Conservation (phyloP, 2,113 vertebrate species). For the Calcarius ornatus region DNA sequence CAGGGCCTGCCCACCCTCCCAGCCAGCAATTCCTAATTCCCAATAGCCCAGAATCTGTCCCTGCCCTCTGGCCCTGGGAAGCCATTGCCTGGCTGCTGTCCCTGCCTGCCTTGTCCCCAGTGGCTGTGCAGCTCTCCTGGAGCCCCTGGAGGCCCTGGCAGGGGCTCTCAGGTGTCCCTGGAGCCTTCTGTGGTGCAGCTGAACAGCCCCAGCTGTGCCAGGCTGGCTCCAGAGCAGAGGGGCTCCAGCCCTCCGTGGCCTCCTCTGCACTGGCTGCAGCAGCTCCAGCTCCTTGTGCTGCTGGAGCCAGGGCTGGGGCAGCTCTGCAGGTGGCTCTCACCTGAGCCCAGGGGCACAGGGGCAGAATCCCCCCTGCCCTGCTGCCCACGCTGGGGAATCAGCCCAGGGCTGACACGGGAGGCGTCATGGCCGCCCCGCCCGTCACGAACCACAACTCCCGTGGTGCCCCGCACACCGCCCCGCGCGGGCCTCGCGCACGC, state of each 20-base stretch:
- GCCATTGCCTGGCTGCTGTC: background rate
- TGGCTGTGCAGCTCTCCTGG: too few relatives aligned
- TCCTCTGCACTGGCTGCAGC: too few relatives aligned
- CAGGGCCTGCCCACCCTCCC: background rate
- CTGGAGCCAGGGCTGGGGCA: too few relatives aligned
- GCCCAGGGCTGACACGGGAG: accelerated
- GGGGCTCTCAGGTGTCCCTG: background rate
- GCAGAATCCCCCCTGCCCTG: background rate
- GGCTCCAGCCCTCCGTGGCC: background rate
- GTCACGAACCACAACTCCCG: background rate
- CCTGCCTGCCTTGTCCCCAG: too few relatives aligned
- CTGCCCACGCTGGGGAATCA: background rate
- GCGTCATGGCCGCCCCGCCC: background rate
- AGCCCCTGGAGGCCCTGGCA: background rate
- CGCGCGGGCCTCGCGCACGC: background rate
- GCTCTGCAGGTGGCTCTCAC: too few relatives aligned
- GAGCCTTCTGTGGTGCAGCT: background rate
- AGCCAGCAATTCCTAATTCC: background rate
- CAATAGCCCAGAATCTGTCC: accelerated
- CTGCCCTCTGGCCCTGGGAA: background rate
- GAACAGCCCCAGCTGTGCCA: background rate
- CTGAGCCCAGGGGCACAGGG: too few relatives aligned
- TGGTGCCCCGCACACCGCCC: accelerated
- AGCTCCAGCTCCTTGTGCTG: too few relatives aligned
- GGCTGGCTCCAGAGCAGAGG: background rate